These are phyloP conservation scores for Mayetiola destructor DNA, from an alignment of 2,888 invertebrate genomes.

Conservation along the genomic window DNA sequence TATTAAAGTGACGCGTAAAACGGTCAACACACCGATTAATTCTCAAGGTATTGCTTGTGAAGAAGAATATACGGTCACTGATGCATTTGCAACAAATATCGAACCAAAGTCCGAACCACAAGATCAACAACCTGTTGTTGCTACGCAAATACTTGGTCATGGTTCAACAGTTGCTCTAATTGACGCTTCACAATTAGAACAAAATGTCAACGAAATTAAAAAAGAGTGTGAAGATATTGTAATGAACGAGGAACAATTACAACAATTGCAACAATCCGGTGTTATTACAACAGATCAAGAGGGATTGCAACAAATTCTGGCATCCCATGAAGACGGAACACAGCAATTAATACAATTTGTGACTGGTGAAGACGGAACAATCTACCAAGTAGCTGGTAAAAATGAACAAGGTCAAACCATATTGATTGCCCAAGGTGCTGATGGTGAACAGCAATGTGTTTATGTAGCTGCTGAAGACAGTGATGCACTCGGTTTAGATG, in stretches of 20 bases:
- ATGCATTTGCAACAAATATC: conserved; percentile 18
- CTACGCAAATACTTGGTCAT: background rate
- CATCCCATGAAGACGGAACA: conserved; percentile 43
- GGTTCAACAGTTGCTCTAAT: conserved; percentile 45
- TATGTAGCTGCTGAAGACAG: conserved; percentile 48
- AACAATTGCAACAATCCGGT: conserved; percentile 36
- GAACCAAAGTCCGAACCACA: conserved; percentile 14
- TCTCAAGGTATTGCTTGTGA: background rate
- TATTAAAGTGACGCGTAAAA: conserved; percentile 37
- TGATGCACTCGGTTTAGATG: conserved; percentile 34
- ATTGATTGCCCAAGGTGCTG: conserved; percentile 55
- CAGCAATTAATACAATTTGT: conserved; percentile 47
- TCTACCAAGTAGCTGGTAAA: conserved; percentile 57
- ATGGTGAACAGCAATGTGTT: conserved; percentile 58
- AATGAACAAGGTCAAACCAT: conserved; percentile 65
- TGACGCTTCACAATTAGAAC: conserved; percentile 40
- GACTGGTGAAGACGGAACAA: conserved; percentile 58
- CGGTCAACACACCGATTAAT: conserved; percentile 16
- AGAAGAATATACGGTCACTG: conserved; percentile 10
- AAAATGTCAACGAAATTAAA: conserved; percentile 17
- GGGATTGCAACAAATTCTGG: conserved; percentile 33
- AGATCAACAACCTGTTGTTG: conserved; percentile 15
- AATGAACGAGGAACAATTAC: conserved; percentile 20
- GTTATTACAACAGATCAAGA: conserved; percentile 38
- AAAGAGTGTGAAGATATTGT: conserved; percentile 7